Conservation (phyloP, 1,140 invertebrate species). For the Brachionus paranguensis region DNA sequence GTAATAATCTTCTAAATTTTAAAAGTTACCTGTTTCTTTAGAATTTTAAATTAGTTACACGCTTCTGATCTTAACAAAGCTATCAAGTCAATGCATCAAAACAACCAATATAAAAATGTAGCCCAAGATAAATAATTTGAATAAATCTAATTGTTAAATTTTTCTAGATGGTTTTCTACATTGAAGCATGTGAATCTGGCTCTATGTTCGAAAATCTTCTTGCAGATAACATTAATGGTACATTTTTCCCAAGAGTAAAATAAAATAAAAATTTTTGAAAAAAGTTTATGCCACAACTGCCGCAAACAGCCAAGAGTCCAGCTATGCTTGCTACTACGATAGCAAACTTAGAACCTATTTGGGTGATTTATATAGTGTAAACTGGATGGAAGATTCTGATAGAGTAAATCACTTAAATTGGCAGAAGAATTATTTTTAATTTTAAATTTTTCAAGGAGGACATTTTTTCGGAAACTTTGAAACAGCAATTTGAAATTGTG, state of each 20-base stretch:
- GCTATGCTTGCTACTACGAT: conserved; percentile 63
- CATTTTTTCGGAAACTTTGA: conserved; percentile 58
- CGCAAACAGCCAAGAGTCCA: conserved; percentile 61
- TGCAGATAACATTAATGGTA: conserved; percentile 59
- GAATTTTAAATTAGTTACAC: conserved; percentile 50
- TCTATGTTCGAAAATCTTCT: conserved; percentile 65
- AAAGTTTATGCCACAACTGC: conserved; percentile 65
- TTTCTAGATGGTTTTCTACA: conserved; percentile 61
- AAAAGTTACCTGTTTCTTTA: neutral
- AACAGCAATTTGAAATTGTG: conserved; percentile 61
- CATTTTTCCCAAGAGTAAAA: conserved; percentile 33
- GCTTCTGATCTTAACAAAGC: conserved; percentile 54
- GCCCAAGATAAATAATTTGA: neutral
- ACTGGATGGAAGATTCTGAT: conserved; percentile 66
- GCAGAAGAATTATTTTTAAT: neutral
- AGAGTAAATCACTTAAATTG: conserved; percentile 47
- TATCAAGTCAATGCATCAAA: conserved; percentile 57
- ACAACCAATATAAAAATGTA: conserved; percentile 56
- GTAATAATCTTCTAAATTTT: neutral
- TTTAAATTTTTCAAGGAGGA: conserved; percentile 54
- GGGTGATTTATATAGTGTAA: conserved; percentile 64
- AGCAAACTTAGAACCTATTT: conserved; percentile 58
- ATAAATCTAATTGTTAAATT: no score
- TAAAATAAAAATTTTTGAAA: conserved; percentile 24
- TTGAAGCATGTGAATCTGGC: conserved; percentile 66